Evolutionary conservation across 2,797 vertebrate genomes (phyloP).

Genomic region (Heliangelus exortis): DNA sequence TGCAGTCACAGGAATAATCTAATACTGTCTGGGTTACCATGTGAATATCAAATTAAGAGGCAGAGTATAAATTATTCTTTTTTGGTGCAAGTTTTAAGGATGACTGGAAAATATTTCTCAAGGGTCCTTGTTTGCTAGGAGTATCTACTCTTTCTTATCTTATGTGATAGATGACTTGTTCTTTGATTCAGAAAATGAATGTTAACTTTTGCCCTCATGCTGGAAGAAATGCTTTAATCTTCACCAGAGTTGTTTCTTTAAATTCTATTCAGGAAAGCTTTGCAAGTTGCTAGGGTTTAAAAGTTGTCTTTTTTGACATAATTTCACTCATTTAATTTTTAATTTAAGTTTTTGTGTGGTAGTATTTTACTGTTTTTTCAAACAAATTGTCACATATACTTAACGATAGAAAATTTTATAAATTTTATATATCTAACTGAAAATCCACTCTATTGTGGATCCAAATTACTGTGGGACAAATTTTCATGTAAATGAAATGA

Average conservation of each 20-base stretch:
- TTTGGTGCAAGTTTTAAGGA: not conserved
- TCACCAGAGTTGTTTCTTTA: not conserved
- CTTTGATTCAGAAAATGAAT: not conserved
- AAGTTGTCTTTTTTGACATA: not conserved
- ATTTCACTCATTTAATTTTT: not conserved
- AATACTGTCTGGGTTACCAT: not conserved
- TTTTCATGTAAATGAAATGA: not conserved
- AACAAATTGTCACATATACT: not conserved
- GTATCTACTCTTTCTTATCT: not conserved
- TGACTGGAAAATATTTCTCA: not conserved
- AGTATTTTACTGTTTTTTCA: not conserved
- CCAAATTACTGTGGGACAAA: not conserved
- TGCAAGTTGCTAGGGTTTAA: not conserved
- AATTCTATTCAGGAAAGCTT: not conserved
- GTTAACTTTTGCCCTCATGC: not conserved
- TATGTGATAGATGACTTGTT: not conserved
- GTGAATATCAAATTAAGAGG: not conserved
- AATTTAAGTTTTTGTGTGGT: not conserved
- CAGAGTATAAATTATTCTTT: not conserved
- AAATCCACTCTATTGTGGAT: not conserved
- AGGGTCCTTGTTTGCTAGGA: not conserved
- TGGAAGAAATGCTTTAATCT: slow-evolving; percentile 15
- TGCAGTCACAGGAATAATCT: not conserved
- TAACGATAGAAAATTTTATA: not conserved
- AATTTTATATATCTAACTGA: not conserved